Evolutionary conservation across 1,140 invertebrate species (phyloP), one percentile per base, ranked within the genome.

Genomic region (Pseudomyrmex gracilis): DNA sequence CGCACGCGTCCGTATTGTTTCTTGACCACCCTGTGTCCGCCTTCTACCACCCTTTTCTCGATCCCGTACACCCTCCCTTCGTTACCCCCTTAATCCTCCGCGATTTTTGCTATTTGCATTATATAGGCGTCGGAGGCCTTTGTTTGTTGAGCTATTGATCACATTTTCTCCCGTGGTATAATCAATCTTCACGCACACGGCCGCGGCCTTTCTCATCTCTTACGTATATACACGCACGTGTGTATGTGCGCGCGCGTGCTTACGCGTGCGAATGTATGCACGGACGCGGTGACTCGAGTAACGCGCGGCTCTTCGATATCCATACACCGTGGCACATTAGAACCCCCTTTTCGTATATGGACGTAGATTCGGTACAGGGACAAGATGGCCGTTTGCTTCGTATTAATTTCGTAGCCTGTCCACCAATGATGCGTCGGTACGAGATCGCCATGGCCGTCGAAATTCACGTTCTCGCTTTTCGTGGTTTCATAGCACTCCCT

Each of bases 101-200:
- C 91, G 92, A 94, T 94, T 94, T 93, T 94, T 93, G 91, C 90
- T 91, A 93, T 93, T 93, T 92, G 93, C 93, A 92, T 92, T 87
- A 90, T 88, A 88, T 91, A 90, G 89, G 88, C 90, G 88, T 90
- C 85, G 90, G 87, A 84, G 85, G 89, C 91, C 92, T 93, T 94
- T 93, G 94, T 93, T 93, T 93, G 92, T 89, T 89, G 85, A 88
- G 91, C 91, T 94, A 94, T 94, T 94, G 94, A 94, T 94, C 93
- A 94, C 92, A 94, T 94, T 94, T 94, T 94, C 93, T 93, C 92
- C 90, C 91, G 90, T 88, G 91, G 90, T 92, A 93, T 93, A 94
- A 94, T 94, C 93, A 94, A 94, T 94, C 94, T 94, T 94, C 90
- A 90, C 92, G 88, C 90, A 92, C 89, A 93, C 90, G 83, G 77